A percentile compares a stretch with the other conserved stretches of the same genome.
phyloP scores from a whole-genome alignment of 2,888 invertebrate genomes.

The Lochmaea capreae region DNA sequence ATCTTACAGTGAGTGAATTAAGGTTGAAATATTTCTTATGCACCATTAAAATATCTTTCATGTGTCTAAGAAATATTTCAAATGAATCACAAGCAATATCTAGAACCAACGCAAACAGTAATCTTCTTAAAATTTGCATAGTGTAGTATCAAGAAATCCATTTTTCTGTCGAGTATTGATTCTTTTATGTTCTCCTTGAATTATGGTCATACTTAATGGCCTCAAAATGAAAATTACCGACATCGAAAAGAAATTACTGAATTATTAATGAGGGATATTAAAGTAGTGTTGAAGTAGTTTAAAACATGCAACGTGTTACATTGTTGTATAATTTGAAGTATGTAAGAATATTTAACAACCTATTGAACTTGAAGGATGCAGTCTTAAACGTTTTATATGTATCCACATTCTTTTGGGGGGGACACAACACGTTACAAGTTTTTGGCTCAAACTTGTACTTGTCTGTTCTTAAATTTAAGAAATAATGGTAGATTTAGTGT shows the following conservation, averaged over 20 bases:
- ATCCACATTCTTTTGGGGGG: no score
- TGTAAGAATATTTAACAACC: conserved; percentile 19
- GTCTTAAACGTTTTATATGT: not conserved
- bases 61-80: no score
- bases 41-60: no score
- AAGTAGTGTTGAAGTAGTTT: conserved; percentile 44
- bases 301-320: conserved; percentile 46
- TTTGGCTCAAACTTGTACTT: no score
- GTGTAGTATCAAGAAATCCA: conserved; percentile 7
- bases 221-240: conserved; percentile 44
- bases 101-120: not conserved
- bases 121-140: conserved; percentile 15
- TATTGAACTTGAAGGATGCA: not conserved
- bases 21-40: no score
- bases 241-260: conserved; percentile 50
- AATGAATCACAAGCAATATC: not conserved
- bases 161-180: conserved; percentile 27
- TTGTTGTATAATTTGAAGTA: conserved; percentile 46
- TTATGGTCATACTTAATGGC: conserved; percentile 47
- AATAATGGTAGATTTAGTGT: no score
- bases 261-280: conserved; percentile 51
- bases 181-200: conserved; percentile 38
- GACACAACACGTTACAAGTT: no score
- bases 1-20: no score
- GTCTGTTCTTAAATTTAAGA: no score